phyloP scores from a whole-genome alignment of 2,113 vertebrate genomes.

The Charadrius vociferus region DNA sequence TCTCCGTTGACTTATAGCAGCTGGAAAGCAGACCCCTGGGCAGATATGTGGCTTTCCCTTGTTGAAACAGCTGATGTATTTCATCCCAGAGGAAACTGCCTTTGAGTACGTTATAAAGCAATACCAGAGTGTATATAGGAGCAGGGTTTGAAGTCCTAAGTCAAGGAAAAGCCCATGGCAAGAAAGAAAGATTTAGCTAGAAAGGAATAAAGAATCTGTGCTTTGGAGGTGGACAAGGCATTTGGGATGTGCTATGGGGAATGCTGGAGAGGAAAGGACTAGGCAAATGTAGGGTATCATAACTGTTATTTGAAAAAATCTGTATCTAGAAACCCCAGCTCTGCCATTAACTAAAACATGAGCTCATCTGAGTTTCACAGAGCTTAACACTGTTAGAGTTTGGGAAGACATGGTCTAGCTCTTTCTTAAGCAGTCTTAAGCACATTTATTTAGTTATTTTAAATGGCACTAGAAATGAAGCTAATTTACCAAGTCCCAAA shows the following conservation, averaged over 20 bases:
- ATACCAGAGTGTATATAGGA: background rate
- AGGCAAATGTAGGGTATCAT: background rate
- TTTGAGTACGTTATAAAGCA: background rate
- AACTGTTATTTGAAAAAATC: background rate
- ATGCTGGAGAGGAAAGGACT: background rate
- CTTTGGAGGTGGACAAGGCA: background rate
- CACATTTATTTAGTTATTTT: background rate
- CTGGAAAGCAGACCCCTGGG: background rate
- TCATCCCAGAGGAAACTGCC: constrained; percentile 4
- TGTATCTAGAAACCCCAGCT: background rate
- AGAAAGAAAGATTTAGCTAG: background rate
- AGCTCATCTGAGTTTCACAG: background rate
- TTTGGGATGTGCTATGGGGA: background rate
- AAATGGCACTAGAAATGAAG: background rate
- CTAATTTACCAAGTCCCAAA: background rate
- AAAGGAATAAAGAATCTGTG: background rate
- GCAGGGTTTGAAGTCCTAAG: background rate
- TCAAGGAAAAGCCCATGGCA: background rate
- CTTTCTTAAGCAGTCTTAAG: background rate
- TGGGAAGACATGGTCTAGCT: background rate
- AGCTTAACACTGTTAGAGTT: background rate
- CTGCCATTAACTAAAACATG: background rate
- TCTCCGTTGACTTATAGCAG: constrained; percentile 27
- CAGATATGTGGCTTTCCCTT: background rate
- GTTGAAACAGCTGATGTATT: constrained; percentile 19